Evolutionary conservation across 2,888 invertebrate genomes (phyloP), one percentile per base, ranked within the genome.

Genomic region (Heliconius erato): DNA sequence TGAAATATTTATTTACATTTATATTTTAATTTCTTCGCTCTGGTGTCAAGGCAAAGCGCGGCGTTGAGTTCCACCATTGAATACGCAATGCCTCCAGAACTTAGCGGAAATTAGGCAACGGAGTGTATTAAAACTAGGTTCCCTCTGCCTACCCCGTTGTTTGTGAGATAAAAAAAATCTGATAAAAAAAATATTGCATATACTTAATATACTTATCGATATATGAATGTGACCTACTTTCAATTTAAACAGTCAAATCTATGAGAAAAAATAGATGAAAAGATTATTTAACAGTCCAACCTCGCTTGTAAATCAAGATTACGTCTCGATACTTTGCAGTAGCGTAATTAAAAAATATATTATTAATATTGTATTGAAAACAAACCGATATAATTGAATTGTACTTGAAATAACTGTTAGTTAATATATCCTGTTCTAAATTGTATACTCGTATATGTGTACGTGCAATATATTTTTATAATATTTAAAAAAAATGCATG

Each of bases 271-370:
- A 74, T 6, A 32, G 74, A 74, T 74, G 54, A 59, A 74, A 32
- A 59, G 59, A 59, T 74, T 40, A 74, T 59, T 59, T 26, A 54
- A 59, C 74, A 4, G 23, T 49, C 4, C 23, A 28, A 59, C 74
- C 74, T 54, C 11, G 74, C 74, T 74, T 32, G 54, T 74, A 74
- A 32, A 59, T 74, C 74, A 74, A 74, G 74, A 74, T 74, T 32
- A 74, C 5, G 23, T 59, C 44, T 44, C 71, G n/a, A 44, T 44
- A 40, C 40, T 40, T 71, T n/a, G 44, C 71, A 44, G 40, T 44
- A 44, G 2, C n/a, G 44, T 71, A 71, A 71, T 71, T 71, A 71
- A 71, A 63, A n/a, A 63, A n/a, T 40, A 23, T 63, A 63, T 63
- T 63, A n/a, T 63, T n/a, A 63, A 69, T 23, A 69, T 35, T 69